Evolutionary conservation across 2,888 invertebrate genomes (phyloP), one percentile per base, ranked within the genome.

Genomic region (Ochlodes sylvanus): DNA sequence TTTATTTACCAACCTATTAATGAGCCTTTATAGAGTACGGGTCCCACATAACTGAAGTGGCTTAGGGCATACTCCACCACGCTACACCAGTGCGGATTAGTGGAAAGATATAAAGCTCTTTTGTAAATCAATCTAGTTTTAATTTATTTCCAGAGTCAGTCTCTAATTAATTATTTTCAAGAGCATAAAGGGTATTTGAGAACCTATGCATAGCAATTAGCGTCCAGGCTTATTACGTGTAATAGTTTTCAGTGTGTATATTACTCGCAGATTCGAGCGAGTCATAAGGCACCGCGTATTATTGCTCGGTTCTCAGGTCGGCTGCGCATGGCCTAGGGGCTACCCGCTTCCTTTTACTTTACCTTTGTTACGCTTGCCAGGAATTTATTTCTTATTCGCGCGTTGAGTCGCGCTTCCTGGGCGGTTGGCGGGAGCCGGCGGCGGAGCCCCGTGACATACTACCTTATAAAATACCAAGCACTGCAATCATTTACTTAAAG

Each of bases 311-410:
- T 58, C 63, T 44, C 64, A 47, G 58, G 42, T 79, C 77, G 71
- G 76, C 72, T 71, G 71, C 77, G 71, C 76, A 41, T 80, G 72
- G 88, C 90, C 90, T 80, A 76, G 76, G 84, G 91, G 86, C 72
- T 76, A 76, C 79, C 80, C 83, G 87, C 87, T 89, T 90, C 87
- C 91, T 90, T 92, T 90, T 87, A 89, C 88, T 89, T 90, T 86
- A 90, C 89, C 90, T 92, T 92, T 92, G 92, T 92, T 93, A 92
- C 92, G 92, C 90, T 92, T 89, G 91, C 89, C 89, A 86, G 80
- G 86, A 89, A 90, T 91, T 92, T 91, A 90, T 92, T 91, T 92
- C 90, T 90, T 90, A 89, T 90, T 92, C 88, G 88, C 89, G 86
- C 85, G 92, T 84, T 92, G 92, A 92, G 86, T 86, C 82, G 84